phyloP scores from a whole-genome alignment of 2,888 invertebrate genomes.

The Ptycholaimellus sp. region DNA sequence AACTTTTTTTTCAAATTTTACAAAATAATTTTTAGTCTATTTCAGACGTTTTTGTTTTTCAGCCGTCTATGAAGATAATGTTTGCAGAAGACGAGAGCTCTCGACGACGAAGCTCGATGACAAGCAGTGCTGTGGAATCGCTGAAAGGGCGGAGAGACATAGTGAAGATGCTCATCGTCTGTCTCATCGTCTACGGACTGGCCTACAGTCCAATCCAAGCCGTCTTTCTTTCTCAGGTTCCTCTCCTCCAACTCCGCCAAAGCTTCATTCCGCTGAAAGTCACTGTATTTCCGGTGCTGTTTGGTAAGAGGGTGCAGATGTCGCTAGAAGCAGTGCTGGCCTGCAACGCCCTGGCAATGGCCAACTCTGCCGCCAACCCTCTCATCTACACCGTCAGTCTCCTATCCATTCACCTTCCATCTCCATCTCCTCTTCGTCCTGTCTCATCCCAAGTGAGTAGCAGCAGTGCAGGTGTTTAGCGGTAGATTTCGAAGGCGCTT shows the following conservation, averaged over 20 bases:
- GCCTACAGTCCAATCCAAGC: conserved; percentile 29
- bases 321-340: too few relatives aligned
- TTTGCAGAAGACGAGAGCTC: background rate
- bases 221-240: background rate
- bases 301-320: too few relatives aligned
- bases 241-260: background rate
- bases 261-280: background rate
- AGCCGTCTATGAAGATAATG: background rate
- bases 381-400: conserved; percentile 26
- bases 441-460: too few relatives aligned
- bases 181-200: conserved; percentile 28
- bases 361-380: conserved; percentile 28
- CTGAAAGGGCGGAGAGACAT: conserved; percentile 25
- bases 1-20: background rate
- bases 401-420: too few relatives aligned
- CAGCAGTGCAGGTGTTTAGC: too few relatives aligned
- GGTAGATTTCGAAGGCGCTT: too few relatives aligned
- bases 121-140: background rate
- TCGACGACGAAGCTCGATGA: too few relatives aligned
- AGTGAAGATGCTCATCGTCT: conserved; percentile 30
- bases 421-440: too few relatives aligned
- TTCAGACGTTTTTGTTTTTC: background rate
- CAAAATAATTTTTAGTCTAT: background rate
- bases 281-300: too few relatives aligned
- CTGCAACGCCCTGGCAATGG: conserved; percentile 23